Conservation (phyloP, 2,888 invertebrate species). For the Zelleria hepariella region DNA sequence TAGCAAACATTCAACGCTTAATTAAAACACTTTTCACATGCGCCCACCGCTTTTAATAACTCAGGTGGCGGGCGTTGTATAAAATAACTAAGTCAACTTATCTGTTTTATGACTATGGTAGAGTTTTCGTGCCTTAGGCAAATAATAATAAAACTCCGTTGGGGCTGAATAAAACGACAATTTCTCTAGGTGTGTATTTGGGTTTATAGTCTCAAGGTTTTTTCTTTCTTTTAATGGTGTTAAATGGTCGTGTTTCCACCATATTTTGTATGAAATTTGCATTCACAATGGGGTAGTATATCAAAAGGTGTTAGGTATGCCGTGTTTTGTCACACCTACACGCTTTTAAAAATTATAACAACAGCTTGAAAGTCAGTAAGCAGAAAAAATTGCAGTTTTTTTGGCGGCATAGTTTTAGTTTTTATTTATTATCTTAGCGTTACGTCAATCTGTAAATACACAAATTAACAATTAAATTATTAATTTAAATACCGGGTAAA, state of each 20-base stretch:
- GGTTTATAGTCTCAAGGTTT: not conserved
- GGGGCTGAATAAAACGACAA: constrained; percentile 15
- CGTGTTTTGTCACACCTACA: too few species aligned
- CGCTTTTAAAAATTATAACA: too few species aligned
- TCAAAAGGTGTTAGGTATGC: too few species aligned
- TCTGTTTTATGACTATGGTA: constrained; percentile 27
- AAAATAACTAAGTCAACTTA: constrained; percentile 26
- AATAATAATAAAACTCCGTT: constrained; percentile 48
- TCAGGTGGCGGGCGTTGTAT: not conserved
- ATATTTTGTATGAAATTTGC: not conserved
- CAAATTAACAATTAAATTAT: too few species aligned
- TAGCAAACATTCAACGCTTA: not conserved
- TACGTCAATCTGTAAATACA: too few species aligned
- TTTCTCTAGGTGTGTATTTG: constrained; percentile 4
- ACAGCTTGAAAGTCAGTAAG: too few species aligned
- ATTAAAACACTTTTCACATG: not conserved
- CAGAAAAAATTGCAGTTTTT: too few species aligned
- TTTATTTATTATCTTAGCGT: too few species aligned
- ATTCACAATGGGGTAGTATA: too few species aligned
- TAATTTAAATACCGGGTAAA: too few species aligned
- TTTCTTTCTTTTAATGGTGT: not conserved
- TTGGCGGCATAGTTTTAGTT: too few species aligned
- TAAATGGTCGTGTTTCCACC: not conserved
- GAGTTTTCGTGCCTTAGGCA: constrained; percentile 43
- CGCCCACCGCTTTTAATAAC: not conserved